Evolutionary conservation across 1,140 invertebrate genomes (phyloP), one percentile per base, ranked within the genome.

Genomic region (Portunus trituberculatus): DNA sequence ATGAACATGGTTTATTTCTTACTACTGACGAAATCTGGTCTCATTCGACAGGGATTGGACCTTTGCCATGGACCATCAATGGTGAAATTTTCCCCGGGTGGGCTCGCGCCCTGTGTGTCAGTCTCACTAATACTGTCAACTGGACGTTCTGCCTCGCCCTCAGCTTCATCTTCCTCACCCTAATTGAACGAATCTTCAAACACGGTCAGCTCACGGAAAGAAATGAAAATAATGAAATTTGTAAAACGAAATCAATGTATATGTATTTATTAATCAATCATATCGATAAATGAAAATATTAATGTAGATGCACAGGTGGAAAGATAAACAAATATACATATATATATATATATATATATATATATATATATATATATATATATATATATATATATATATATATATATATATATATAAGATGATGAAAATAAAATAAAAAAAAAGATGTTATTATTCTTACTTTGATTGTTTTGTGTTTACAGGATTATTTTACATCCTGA

Each of bases 71-170:
- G 98, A 98, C 98, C 6, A 97, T 98, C 12, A 98, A 98, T 96
- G 97, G 97, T 12, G 98, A 98, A 96, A 98, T 98, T 87, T 98
- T 97, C 96, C 98, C 98, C n/a, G 96, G 97, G 67, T 98, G 98
- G 98, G 97, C 97, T 20, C 96, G 98, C 91, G 97, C 97, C 95
- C 97, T 97, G 4, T 97, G 97, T 31, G 97, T 97, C 95, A 97
- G 97, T n/a, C 96, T 97, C n/a, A 97, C 97, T 16, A 98, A 97
- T 14, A 97, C 97, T 31, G 96, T 97, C 59, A 98, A 98, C 96
- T 98, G 98, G 98, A 93, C 97, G 6, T 97, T 97, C 96, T 98
- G 98, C 96, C 96, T 98, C 28, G 95, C 97, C 25, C 97, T 98
- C n/a, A 97, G 97, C 0, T 97, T 98, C 96, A 97, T 97, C 39